Conservation (phyloP, 2,888 invertebrate genomes). For the Piscicola geometra region DNA sequence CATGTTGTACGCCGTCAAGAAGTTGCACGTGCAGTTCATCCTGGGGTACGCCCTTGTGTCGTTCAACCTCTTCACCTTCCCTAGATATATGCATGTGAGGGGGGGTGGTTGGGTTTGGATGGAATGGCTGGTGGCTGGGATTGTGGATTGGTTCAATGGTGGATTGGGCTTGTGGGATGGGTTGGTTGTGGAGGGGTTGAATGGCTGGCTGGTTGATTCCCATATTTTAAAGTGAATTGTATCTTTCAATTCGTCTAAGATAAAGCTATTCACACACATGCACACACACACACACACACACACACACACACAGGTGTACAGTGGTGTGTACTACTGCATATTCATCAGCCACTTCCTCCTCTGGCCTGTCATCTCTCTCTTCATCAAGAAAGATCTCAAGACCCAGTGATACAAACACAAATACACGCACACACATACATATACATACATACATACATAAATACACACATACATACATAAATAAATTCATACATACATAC, state of each 20-base stretch:
- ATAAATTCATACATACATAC: conserved; percentile 37
- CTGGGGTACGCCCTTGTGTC: conserved; percentile 51
- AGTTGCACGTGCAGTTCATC: conserved; percentile 46
- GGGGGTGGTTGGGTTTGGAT: not conserved
- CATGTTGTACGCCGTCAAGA: conserved; percentile 46
- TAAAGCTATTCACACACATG: not conserved
- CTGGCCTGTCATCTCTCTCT: conserved; percentile 30
- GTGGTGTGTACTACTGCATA: conserved; percentile 37
- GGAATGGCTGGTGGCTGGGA: not conserved
- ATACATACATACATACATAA: conserved; percentile 21
- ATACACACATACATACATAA: conserved; percentile 37
- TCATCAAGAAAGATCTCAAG: not conserved
- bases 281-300: conserved; percentile 3
- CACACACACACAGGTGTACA: conserved; percentile 38
- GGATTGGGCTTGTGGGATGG: not conserved
- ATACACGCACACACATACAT: conserved; percentile 30
- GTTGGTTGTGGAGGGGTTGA: not conserved
- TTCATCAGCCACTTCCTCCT: conserved; percentile 37
- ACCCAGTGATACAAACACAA: conserved; percentile 13
- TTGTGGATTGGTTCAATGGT: not conserved
- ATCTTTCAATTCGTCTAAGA: no score
- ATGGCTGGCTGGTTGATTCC: not conserved
- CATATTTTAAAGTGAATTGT: no score
- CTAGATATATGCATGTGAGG: conserved; percentile 47
- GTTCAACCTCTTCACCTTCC: conserved; percentile 48